Conservation (phyloP, 2,888 invertebrate species). For the Acronicta aceris region DNA sequence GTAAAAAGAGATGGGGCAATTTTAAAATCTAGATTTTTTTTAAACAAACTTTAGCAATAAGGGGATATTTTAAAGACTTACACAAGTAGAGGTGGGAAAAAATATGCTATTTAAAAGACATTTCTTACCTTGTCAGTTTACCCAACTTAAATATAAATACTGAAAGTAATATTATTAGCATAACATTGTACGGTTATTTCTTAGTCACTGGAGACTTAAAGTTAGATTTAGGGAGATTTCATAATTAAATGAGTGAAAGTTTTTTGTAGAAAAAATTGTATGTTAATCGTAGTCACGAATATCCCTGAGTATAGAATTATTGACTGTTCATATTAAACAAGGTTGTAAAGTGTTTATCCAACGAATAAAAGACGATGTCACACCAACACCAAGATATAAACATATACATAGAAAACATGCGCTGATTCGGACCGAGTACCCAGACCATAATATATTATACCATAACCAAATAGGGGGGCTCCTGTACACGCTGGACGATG, state of each 20-base stretch:
- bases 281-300: conserved; percentile 21
- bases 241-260: conserved; percentile 4
- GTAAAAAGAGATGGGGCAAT: too few species aligned
- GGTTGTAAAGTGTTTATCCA: conserved; percentile 64
- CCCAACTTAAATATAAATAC: conserved; percentile 47
- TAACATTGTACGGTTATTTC: conserved; percentile 19
- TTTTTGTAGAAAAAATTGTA: conserved; percentile 8
- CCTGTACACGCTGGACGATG: conserved; percentile 27
- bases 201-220: conserved; percentile 27
- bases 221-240: conserved; percentile 10
- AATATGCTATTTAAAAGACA: conserved; percentile 8
- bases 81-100: neutral
- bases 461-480: conserved; percentile 66
- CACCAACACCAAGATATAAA: conserved; percentile 82
- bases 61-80: neutral
- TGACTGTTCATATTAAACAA: conserved; percentile 32
- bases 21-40: too few species aligned
- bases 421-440: conserved; percentile 54
- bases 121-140: conserved; percentile 41
- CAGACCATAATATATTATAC: conserved; percentile 54
- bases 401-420: conserved; percentile 70
- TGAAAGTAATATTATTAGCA: conserved; percentile 34
- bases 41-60: neutral
- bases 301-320: conserved; percentile 30
- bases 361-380: conserved; percentile 78